Conservation (phyloP, 1,140 invertebrate genomes). For the Aricia agestis region DNA sequence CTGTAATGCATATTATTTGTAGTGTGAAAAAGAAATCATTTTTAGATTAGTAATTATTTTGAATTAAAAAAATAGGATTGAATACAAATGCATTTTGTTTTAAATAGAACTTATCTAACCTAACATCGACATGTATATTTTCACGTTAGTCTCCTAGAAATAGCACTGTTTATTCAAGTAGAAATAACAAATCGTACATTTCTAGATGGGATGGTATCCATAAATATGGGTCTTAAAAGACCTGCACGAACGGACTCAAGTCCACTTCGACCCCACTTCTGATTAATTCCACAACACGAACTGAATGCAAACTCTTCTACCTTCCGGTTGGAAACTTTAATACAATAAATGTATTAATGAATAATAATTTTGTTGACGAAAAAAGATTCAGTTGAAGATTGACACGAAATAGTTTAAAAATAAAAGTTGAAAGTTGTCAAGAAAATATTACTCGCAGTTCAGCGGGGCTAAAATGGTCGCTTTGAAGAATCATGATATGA, state of each 20-base stretch:
- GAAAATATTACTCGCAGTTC: no score
- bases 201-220: not conserved
- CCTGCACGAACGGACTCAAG: not conserved
- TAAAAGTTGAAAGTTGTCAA: no score
- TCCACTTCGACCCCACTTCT: constrained; percentile 27
- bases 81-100: no score
- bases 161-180: not conserved
- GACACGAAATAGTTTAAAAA: no score
- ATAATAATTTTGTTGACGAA: no score
- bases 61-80: no score
- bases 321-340: constrained; percentile 23
- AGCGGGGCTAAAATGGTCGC: no score
- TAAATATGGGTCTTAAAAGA: constrained; percentile 1
- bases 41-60: no score
- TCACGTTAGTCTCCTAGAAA: not conserved
- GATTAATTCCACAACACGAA: constrained; percentile 55
- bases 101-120: not conserved
- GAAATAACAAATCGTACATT: not conserved
- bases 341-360: not conserved
- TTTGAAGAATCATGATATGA: no score
- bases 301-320: constrained; percentile 27
- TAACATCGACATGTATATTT: not conserved
- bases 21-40: no score
- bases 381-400: no score
- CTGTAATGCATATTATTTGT: no score